Percentiles rank a stretch among this genome's conserved stretches.
These are phyloP conservation scores for Ophion slaviceki DNA, from an alignment of 2,888 invertebrate genomes.

Conservation along the genomic window DNA sequence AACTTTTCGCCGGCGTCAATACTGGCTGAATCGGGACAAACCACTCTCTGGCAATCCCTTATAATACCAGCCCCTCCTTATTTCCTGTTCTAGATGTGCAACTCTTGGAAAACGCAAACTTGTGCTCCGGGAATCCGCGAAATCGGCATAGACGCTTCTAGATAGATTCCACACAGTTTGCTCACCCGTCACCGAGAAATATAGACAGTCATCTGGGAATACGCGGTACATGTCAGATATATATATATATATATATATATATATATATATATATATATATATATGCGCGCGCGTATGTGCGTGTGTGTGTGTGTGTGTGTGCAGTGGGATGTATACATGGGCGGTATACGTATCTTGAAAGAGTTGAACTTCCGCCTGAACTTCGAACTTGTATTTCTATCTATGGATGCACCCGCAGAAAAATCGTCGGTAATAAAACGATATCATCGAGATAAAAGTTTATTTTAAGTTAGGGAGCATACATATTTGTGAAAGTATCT, in stretches of 20 bases:
- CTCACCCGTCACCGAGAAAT: conserved; percentile 47
- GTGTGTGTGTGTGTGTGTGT: no score
- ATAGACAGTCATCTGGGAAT: conserved; percentile 28
- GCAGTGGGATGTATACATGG: no score
- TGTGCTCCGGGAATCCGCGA: conserved; percentile 41
- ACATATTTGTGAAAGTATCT: no score
- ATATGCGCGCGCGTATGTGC: not conserved
- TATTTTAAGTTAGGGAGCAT: no score
- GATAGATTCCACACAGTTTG: conserved; percentile 26
- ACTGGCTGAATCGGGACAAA: conserved; percentile 30
- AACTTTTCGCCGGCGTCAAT: conserved; percentile 59
- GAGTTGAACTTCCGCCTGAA: conserved; percentile 22
- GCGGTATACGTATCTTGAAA: not conserved
- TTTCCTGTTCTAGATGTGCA: conserved; percentile 50
- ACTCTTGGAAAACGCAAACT: conserved; percentile 58
- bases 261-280: conserved; percentile 13
- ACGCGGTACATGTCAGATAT: conserved; percentile 4
- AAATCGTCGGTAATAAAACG: conserved; percentile 19
- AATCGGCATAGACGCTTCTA: conserved; percentile 46
- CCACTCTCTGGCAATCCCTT: conserved; percentile 43
- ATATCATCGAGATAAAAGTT: conserved; percentile 13
- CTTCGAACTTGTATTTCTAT: conserved; percentile 38
- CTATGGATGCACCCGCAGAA: conserved; percentile 13
- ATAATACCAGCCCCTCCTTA: conserved; percentile 40
- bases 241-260: not conserved